Percentiles rank a stretch among this genome's conserved stretches.
These are phyloP conservation scores for Branchipolynoe longqiensis DNA, from an alignment of 2,888 invertebrate genomes.

Conservation along the genomic window DNA sequence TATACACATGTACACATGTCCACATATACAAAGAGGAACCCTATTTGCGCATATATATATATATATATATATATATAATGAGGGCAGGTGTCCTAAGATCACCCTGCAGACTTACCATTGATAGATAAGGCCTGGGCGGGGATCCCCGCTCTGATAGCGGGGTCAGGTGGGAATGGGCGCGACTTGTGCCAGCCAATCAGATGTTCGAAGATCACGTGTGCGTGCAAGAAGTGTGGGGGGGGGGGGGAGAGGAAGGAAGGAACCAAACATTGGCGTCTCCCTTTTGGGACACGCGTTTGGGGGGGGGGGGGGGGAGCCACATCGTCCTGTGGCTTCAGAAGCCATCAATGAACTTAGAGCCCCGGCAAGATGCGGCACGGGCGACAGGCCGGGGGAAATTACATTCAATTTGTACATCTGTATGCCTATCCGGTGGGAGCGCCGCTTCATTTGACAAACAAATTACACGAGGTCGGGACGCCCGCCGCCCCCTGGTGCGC, in stretches of 20 bases:
- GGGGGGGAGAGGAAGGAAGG: not conserved
- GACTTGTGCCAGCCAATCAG: conserved; percentile 14
- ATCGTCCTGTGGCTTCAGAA: conserved; percentile 34
- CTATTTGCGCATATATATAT: too few species aligned
- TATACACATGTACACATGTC: too few species aligned
- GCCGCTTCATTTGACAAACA: conserved; percentile 51
- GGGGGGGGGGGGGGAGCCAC: not conserved
- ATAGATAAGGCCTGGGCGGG: not conserved
- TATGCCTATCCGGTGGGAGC: not conserved
- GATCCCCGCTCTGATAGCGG: not conserved
- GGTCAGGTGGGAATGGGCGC: not conserved
- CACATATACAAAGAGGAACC: too few species aligned
- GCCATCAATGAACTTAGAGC: conserved; percentile 44
- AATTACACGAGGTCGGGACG: too few species aligned
- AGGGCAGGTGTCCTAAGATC: conserved; percentile 12
- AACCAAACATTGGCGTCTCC: not conserved
- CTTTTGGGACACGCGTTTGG: not conserved
- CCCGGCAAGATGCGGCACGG: not conserved
- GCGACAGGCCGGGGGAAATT: conserved; percentile 15
- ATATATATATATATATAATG: too few species aligned
- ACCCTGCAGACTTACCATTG: conserved; percentile 4
- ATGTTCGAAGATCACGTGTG: conserved; percentile 1
- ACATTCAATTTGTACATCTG: conserved; percentile 56
- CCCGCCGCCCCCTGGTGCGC: too few species aligned
- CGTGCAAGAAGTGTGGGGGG: not conserved